Conservation (phyloP, 1,140 invertebrate genomes). For the Drosophila ohnishii region DNA sequence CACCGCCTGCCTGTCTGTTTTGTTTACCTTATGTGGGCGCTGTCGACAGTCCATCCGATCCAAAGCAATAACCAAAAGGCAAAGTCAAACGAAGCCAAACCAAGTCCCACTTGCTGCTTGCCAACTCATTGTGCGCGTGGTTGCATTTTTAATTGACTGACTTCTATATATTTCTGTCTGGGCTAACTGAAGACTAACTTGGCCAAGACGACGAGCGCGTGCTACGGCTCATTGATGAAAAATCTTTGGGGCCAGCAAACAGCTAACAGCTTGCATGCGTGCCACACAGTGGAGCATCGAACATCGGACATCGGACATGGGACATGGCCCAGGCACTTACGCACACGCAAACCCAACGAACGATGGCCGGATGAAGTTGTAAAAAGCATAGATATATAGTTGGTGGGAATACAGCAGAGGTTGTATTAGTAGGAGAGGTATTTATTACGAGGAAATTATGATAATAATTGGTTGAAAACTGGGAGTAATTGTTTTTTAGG, state of each 20-base stretch:
- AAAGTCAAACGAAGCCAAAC: constrained; percentile 43
- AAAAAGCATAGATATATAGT: constrained; percentile 4
- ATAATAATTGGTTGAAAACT: neutral
- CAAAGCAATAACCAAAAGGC: constrained; percentile 39
- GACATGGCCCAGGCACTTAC: constrained; percentile 28
- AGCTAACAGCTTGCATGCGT: constrained; percentile 18
- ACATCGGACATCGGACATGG: constrained; percentile 18
- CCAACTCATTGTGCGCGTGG: constrained; percentile 74
- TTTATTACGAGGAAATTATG: neutral
- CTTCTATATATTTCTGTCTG: constrained; percentile 23
- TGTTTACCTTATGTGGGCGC: constrained; percentile 43
- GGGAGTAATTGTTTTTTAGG: too few relatives aligned
- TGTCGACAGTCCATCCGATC: constrained; percentile 32
- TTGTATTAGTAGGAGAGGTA: neutral
- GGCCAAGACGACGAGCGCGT: constrained; percentile 58
- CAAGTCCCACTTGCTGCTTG: constrained; percentile 43
- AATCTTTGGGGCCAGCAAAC: constrained; percentile 38
- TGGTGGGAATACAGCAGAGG: constrained; percentile 15
- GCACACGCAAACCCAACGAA: constrained; percentile 41
- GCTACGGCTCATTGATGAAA: constrained; percentile 75
- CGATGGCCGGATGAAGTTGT: constrained; percentile 55
- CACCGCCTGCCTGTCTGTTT: constrained; percentile 35
- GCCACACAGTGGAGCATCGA: constrained; percentile 55
- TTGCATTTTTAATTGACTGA: constrained; percentile 80
- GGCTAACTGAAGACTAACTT: constrained; percentile 22